These are phyloP conservation scores for crab-eating macaque (Macaca fascicularis) DNA, from an alignment of 2,113 vertebrate genomes.

Conservation along the genomic window T2T-MFA8v1.1 NC_088376.1:156771501-156772000, in stretches of 20 bases:
- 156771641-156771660: slow-evolving; percentile 31
- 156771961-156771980: not conserved
- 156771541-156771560: too few species aligned
- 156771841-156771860: not conserved
- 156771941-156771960: not conserved
- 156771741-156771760: rapidly evolving
- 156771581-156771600: too few species aligned
- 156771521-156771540: too few species aligned
- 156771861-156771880: not conserved
- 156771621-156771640: not conserved
- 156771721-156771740: rapidly evolving
- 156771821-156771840: not conserved
- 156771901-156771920: rapidly evolving
- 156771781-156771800: rapidly evolving
- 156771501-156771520: too few species aligned
- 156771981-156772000: rapidly evolving
- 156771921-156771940: not conserved
- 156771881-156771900: not conserved
- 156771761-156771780: rapidly evolving
- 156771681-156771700: slow-evolving; percentile 2
- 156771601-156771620: not conserved
- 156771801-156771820: rapidly evolving
- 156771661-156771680: not conserved
- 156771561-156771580: too few species aligned
- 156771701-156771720: not conserved